Base-by-base conservation (phyloP, 2,888 invertebrate species). In the Dryadula phaetusa region DNA sequence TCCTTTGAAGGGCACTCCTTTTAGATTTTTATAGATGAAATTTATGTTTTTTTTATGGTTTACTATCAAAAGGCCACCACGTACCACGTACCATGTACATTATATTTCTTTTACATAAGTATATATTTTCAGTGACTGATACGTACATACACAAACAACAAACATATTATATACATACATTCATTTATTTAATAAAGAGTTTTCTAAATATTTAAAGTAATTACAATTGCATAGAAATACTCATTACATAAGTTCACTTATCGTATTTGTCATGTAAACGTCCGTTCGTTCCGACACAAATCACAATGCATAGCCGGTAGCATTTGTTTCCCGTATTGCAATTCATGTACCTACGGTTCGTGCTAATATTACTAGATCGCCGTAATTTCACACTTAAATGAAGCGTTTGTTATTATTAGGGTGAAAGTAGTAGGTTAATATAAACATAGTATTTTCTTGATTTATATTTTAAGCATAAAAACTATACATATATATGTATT, bases 1-100 rank as follows among this genome's bases (percentile, higher is more conserved):
- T 84, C 80, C 81, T 83, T 81, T 79, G 84, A 88, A 88, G 87
- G 88, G 76, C 85, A 75, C 76, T 81, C 80, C 82, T 78, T 79
- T 71, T 73, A 77, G 76, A 47, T 47, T 65, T 77, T 62, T 62
- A 40, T 42, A 47, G 47, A 44, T 63, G 32, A 16, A 63, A 56
- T 34, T 40, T 65, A 62, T 49, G 16, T 34, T 22, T 49, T 28
- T 49, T 28, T 16, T 32, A 32, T 40, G 42, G 25, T 60, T 42
- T 52, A 60, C 20, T 65, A 14, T 64, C 1, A 46, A 60, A 32
- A 52, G 32, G n/a, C n/a, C n/a, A n/a, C n/a, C n/a, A n/a, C n/a
- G n/a, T n/a, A n/a, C n/a, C n/a, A n/a, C n/a, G n/a, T 8, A 22
- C 20, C 8, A 8, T 32, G 10, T 32, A 22, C 10, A 14, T 52